Conservation (phyloP, 2,888 invertebrate genomes). For the Leuctra nigra region DNA sequence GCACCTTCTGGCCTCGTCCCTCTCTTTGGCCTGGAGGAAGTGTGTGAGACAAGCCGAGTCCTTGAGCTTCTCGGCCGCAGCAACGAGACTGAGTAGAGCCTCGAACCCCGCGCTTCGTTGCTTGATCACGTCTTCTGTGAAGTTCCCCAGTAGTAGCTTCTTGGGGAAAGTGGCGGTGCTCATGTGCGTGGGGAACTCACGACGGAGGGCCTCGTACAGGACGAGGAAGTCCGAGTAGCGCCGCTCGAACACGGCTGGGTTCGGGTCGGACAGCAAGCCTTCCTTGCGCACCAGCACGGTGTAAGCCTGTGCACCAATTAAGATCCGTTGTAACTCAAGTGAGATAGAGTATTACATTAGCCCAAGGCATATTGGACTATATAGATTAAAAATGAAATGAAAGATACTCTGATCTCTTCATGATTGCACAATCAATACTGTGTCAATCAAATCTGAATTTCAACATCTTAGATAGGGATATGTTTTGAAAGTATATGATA, state of each 20-base stretch:
- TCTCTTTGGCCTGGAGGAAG: conserved; percentile 57
- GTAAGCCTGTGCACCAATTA: conserved; percentile 39
- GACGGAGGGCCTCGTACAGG: conserved; percentile 54
- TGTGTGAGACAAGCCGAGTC: conserved; percentile 50
- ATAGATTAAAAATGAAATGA: not conserved
- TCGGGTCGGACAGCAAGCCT: conserved; percentile 48
- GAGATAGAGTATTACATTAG: not conserved
- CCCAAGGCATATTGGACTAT: no score
- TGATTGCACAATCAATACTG: no score
- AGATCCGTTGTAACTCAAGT: not conserved
- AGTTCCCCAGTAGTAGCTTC: conserved; percentile 64
- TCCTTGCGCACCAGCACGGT: conserved; percentile 57
- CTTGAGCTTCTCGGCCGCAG: conserved; percentile 49
- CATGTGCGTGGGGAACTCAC: conserved; percentile 50
- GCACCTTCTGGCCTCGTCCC: conserved; percentile 52
- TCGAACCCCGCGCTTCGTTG: conserved; percentile 59
- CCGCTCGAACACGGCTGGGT: conserved; percentile 59
- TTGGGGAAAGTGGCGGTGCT: conserved; percentile 54
- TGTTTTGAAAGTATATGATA: no score
- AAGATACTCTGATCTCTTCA: no score
- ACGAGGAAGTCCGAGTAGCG: conserved; percentile 66
- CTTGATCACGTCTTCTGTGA: conserved; percentile 58
- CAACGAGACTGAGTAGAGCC: conserved; percentile 50
- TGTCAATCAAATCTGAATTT: not conserved
- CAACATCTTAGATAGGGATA: not conserved